Base-by-base conservation (phyloP, 2,113 vertebrate genomes). In the Pterocles gutturalis region DNA sequence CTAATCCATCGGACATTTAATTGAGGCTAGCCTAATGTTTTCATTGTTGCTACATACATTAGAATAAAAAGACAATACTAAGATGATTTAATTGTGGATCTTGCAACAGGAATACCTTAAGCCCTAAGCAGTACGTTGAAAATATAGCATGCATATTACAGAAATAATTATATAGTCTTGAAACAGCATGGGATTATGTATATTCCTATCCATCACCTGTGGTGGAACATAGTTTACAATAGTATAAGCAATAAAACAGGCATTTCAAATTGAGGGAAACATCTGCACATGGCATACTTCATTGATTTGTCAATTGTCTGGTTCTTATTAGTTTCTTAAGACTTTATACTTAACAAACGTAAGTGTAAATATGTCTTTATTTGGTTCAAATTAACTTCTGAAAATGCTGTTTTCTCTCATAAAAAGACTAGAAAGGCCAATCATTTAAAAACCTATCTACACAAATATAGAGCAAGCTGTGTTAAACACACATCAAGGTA, bases 1-100 rank as follows among this genome's bases (percentile, higher is more conserved):
- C 53, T 96, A 89, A 95, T 96, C 97, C 85, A 96, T 70, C 91
- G 93, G 71, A 84, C 70, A 90, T 96, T 95, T 97, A 98, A 97
- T 96, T 97, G 94, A 90, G 76, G 89, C 78, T 96, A 93, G 73
- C 85, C 83, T 98, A 94, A 90, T 97, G 95, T 97, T 97, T 97
- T 95, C 76, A 78, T 96, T 96, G 93, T 89, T 96, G 36, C 31
- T 54, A 93, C 93, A 76, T 92, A 96, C 95, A 93, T 96, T 93
- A 96, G 66, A 96, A 67, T 72, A 93, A 96, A 82, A 94, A 84
- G 83, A 93, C 93, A 93, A 83, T 89, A 96, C 92, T 91, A 88
- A 77, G 85, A 87, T 93, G 65, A 93, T 95, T 98, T 97, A 96
- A 94, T 73, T 93, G 90, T 96, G 89, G 83, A 84, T 95, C 82